phyloP scores from a whole-genome alignment of 2,113 vertebrate genomes.

The Gila orcuttii region DNA sequence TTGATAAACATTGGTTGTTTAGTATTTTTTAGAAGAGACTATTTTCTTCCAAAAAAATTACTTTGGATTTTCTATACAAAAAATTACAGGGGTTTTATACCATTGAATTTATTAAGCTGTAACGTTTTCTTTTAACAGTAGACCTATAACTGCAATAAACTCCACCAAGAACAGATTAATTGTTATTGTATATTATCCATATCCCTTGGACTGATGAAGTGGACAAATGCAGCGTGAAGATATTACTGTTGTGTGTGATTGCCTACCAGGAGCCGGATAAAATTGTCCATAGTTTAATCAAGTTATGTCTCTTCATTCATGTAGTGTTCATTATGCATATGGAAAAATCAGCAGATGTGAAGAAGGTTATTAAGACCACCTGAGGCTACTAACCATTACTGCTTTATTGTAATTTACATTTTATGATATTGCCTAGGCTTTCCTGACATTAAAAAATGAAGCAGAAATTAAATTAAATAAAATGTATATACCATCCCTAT shows the following conservation, averaged over 20 bases:
- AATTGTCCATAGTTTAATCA: conserved; percentile 16
- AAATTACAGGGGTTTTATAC: neutral
- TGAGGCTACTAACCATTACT: conserved; percentile 15
- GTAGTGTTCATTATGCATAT: conserved; percentile 6
- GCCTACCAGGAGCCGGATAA: neutral
- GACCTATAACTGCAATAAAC: neutral
- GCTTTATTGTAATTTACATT: conserved; percentile 23
- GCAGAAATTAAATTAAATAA: neutral
- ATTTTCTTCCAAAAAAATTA: too few relatives aligned
- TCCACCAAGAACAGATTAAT: neutral
- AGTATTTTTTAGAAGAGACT: neutral
- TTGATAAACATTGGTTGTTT: neutral
- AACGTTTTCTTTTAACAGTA: neutral
- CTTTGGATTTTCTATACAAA: neutral
- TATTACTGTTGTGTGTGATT: neutral
- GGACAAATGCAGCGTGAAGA: neutral
- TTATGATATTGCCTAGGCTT: neutral
- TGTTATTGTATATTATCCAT: neutral
- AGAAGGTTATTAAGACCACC: conserved; percentile 18
- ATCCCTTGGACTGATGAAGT: neutral
- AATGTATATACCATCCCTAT: neutral
- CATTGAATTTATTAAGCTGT: neutral
- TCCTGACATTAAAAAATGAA: neutral
- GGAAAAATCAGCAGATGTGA: neutral
- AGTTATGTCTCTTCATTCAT: neutral